A percentile compares a stretch with the other conserved stretches of the same genome.
These are phyloP conservation scores for Rhinoderma darwinii DNA, from an alignment of 2,113 vertebrate species.

Conservation along the genomic window DNA sequence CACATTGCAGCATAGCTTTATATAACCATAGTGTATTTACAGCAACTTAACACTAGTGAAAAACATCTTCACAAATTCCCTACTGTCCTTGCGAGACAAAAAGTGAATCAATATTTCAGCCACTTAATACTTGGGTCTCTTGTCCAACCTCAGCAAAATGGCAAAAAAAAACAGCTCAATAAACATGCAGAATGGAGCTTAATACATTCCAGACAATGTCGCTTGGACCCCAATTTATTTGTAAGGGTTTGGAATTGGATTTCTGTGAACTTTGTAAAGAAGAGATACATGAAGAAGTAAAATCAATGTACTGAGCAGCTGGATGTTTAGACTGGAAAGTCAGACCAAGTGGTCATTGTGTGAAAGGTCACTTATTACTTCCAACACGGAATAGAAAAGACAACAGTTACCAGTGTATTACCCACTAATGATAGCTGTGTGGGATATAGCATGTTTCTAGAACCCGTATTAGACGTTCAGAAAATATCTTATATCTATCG, in stretches of 20 bases:
- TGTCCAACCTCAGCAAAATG: constrained; percentile 48
- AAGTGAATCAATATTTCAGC: constrained; percentile 47
- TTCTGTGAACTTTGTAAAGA: constrained; percentile 48
- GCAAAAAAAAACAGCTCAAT: constrained; percentile 40
- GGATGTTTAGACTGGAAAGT: constrained; percentile 40
- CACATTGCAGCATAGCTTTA: no score
- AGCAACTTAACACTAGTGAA: background rate
- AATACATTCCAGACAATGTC: constrained; percentile 23
- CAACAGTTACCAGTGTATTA: constrained; percentile 26
- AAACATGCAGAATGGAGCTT: constrained; percentile 43
- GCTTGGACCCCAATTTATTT: constrained; percentile 51
- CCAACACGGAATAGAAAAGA: constrained; percentile 22
- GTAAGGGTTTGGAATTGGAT: constrained; percentile 43
- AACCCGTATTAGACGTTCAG: background rate
- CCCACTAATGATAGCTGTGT: constrained; percentile 25
- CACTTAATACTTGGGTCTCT: constrained; percentile 34
- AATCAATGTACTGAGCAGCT: constrained; percentile 43
- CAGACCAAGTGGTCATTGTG: constrained; percentile 32
- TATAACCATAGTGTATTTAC: background rate
- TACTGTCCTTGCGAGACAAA: background rate
- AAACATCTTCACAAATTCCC: constrained; percentile 7
- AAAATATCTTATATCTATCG: background rate
- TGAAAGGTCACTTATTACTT: constrained; percentile 56
- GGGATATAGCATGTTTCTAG: constrained; percentile 22
- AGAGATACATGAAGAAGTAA: constrained; percentile 40